Conservation (phyloP, 2,113 vertebrate genomes). For the Ammodytes marinus region DNA sequence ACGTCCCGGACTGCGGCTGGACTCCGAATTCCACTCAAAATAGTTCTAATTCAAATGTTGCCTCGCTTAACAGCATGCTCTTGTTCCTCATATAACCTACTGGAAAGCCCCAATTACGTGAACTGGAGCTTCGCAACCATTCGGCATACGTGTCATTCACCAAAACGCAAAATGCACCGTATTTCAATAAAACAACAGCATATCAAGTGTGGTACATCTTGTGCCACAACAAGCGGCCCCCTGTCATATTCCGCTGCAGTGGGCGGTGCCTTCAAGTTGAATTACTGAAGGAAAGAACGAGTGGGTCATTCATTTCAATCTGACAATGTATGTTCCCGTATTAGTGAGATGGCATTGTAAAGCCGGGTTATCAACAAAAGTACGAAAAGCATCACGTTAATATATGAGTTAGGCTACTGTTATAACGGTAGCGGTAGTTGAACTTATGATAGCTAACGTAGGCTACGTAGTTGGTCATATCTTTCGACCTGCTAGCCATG, state of each 20-base stretch:
- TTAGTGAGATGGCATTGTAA: neutral
- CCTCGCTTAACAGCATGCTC: fast-evolving
- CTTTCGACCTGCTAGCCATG: neutral
- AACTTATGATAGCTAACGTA: neutral
- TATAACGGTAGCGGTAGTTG: neutral
- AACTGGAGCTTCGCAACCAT: fast-evolving
- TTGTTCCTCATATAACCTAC: fast-evolving
- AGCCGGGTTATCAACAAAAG: no score
- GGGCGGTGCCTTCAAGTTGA: conserved; percentile 40
- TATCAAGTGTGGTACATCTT: fast-evolving
- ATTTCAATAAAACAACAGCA: neutral
- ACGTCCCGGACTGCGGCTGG: neutral
- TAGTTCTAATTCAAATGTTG: neutral
- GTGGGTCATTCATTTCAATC: neutral
- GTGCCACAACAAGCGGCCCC: no score
- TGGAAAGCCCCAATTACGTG: fast-evolving
- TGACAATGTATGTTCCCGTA: neutral
- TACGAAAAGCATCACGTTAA: neutral
- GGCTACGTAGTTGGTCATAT: neutral
- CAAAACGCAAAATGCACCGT: no score
- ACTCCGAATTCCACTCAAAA: conserved; percentile 1
- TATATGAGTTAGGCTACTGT: neutral
- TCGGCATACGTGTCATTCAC: neutral
- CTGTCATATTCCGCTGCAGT: neutral
- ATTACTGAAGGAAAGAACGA: neutral